These are phyloP conservation scores for Aphelinus certus DNA, from an alignment of 1,140 invertebrate species.

Conservation along the genomic window DNA sequence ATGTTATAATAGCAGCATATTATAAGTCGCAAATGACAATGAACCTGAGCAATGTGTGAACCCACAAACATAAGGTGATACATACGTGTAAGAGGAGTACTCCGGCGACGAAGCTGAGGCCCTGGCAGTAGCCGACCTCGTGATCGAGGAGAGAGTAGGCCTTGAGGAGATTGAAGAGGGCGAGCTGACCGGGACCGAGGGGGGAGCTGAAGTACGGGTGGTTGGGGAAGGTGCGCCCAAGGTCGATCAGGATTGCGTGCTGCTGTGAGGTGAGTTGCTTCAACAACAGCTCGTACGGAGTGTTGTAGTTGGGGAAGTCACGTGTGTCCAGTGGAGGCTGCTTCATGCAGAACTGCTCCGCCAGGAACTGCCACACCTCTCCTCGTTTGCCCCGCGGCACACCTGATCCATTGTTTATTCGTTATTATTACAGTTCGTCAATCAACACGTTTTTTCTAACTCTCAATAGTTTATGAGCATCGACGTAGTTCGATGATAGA, in stretches of 20 bases:
- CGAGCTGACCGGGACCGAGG: slow-evolving; percentile 88
- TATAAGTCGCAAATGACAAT: too few species aligned
- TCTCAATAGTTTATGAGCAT: too few species aligned
- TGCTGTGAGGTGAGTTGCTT: slow-evolving; percentile 92
- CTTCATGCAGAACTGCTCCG: slow-evolving; percentile 80
- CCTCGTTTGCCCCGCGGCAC: slow-evolving; percentile 87
- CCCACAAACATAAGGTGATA: slow-evolving; percentile 34
- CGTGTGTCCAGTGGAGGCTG: slow-evolving; percentile 75
- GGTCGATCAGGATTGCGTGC: slow-evolving; percentile 92
- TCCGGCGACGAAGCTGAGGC: slow-evolving; percentile 94
- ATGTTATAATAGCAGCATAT: neutral
- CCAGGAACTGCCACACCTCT: slow-evolving; percentile 91
- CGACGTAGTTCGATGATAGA: neutral
- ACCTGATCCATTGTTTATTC: slow-evolving; percentile 66
- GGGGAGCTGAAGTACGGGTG: slow-evolving; percentile 91
- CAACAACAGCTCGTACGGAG: slow-evolving; percentile 82
- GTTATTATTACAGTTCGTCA: slow-evolving; percentile 4
- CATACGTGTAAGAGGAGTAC: slow-evolving; percentile 92
- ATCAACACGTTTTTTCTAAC: too few species aligned
- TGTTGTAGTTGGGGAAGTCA: slow-evolving; percentile 78
- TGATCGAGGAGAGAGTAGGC: slow-evolving; percentile 94
- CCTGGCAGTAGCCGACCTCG: slow-evolving; percentile 96
- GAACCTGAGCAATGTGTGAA: too few species aligned
- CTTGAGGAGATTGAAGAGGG: slow-evolving; percentile 93
- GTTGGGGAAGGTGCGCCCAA: slow-evolving; percentile 93